phyloP scores from a whole-genome alignment of 2,888 invertebrate genomes.

The Andrena bucephala region DNA sequence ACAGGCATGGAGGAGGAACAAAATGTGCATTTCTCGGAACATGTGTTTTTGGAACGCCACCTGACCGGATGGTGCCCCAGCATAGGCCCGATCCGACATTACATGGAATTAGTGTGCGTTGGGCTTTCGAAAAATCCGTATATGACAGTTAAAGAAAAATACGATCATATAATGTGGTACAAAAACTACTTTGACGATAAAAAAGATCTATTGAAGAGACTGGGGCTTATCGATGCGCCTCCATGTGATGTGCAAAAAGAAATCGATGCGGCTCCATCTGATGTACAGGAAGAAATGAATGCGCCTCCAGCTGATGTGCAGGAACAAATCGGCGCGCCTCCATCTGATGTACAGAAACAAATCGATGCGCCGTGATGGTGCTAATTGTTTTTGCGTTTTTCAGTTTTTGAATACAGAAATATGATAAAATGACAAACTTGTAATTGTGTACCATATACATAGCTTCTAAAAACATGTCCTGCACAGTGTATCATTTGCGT shows the following conservation, averaged over 20 bases:
- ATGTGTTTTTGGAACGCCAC: constrained; percentile 95
- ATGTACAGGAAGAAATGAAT: not conserved
- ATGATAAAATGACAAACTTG: constrained; percentile 11
- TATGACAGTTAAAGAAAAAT: constrained; percentile 94
- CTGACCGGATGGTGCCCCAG: constrained; percentile 95
- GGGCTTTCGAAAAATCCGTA: constrained; percentile 98
- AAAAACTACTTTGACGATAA: constrained; percentile 95
- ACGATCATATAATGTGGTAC: constrained; percentile 96
- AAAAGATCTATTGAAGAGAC: constrained; percentile 89
- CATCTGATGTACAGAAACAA: not conserved
- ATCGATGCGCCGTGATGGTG: not conserved
- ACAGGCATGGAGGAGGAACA: constrained; percentile 89
- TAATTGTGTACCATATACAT: not conserved
- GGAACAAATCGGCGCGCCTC: constrained; percentile 85
- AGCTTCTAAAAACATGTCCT: too few relatives aligned
- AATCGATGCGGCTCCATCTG: not conserved
- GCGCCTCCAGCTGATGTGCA: constrained; percentile 74
- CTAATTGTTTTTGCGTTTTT: not conserved
- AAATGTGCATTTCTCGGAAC: constrained; percentile 94
- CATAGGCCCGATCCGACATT: constrained; percentile 96
- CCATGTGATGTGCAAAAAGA: not conserved
- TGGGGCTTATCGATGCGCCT: constrained; percentile 86
- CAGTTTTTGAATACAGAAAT: not conserved
- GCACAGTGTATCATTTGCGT: too few relatives aligned
- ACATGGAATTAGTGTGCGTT: constrained; percentile 98